Evolutionary conservation across 1,140 invertebrate genomes (phyloP), one percentile per base, ranked within the genome.

Genomic region (Aphelinus certus): DNA sequence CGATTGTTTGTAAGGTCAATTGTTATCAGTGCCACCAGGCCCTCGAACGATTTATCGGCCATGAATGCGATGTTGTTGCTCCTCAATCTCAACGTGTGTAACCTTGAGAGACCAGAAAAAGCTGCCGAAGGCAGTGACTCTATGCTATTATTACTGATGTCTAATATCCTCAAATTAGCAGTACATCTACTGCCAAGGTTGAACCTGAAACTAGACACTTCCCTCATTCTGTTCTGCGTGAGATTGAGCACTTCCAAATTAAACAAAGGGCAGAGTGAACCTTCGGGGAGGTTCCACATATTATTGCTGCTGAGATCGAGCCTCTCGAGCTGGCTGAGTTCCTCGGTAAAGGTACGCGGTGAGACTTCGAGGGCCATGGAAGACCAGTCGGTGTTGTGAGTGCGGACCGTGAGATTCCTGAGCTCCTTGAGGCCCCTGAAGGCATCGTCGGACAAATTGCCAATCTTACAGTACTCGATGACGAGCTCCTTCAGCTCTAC

Each of bases 391-490:
- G 92, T 93, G 84, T 97, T 97, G 85, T 95, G 94, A 7, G 95
- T 96, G 78, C 94, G 91, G 63, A 97, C 90, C 2, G 95, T 95
- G 51, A 97, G 89, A 86, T 95, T 95, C 72, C 94, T 89, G 61
- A 97, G 88, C 83, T 95, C 93, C 58, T 92, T 91, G 9, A 96
- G 89, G 2, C 94, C 94, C 9, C 92, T 91, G 80, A 97, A 96
- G 1, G 95, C 94, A 10, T 94, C 94, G 66, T 94, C 93, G 2
- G 95, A 95, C 43, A 98, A 89, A 82, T 95, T 95, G 51, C 93
- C 92, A 73, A 98, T 94, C 88, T 96, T 96, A 87, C 96, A 98
- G 79, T 94, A 95, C 83, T 97, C 95, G 71, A 98, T 95, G 7
- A 93, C 93, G 3, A 97, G 90, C 77, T 96, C 93, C 60, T 92